phyloP scores from a whole-genome alignment of 2,888 invertebrate genomes.

The Leptopilina myrica region DNA sequence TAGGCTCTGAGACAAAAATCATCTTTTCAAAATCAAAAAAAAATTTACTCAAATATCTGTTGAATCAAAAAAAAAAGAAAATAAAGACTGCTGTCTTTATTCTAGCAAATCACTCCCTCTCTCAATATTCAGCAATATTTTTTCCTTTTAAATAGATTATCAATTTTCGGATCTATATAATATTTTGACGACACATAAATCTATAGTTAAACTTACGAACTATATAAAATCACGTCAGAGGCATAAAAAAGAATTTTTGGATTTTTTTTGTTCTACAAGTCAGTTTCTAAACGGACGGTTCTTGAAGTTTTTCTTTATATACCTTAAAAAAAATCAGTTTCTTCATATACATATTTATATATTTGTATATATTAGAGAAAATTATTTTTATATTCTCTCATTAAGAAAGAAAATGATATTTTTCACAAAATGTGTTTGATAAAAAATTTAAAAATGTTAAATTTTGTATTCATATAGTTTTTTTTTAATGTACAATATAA shows the following conservation, averaged over 20 bases:
- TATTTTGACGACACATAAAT: constrained; percentile 40
- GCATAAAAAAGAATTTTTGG: constrained; percentile 37
- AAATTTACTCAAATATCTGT: too few species aligned
- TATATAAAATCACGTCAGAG: constrained; percentile 44
- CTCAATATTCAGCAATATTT: not conserved
- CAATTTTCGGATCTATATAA: not conserved
- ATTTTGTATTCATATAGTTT: too few species aligned
- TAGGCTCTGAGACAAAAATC: too few species aligned
- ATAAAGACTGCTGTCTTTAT: not conserved
- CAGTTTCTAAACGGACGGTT: constrained; percentile 21
- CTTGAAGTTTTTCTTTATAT: not conserved
- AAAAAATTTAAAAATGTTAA: too few species aligned
- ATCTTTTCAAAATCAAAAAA: too few species aligned
- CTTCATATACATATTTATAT: not conserved
- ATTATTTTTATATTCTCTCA: not conserved
- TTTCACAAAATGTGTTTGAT: too few species aligned
- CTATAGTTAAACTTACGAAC: constrained; percentile 46
- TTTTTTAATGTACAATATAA: not conserved
- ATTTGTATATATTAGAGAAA: not conserved
- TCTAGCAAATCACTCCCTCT: not conserved
- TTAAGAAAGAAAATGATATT: not conserved
- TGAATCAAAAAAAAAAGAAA: not conserved
- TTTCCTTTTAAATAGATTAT: not conserved
- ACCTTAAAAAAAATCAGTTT: not conserved
- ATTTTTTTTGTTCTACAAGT: constrained; percentile 14